Base-by-base conservation (phyloP, 2,797 vertebrate species). In the Thunnus albacares region DNA sequence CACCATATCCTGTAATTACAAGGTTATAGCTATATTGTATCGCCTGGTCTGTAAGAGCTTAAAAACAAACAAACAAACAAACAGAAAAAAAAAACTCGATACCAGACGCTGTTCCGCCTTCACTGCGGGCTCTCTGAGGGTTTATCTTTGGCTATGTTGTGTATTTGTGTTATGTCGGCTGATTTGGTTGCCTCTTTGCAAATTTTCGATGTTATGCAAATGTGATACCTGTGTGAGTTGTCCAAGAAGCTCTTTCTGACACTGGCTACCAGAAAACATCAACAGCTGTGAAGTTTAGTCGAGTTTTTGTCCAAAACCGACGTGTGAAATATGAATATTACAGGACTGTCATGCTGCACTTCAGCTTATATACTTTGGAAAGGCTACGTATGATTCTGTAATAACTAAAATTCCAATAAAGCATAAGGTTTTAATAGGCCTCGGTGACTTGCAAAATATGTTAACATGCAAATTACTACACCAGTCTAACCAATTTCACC, bases 131-230 rank as follows among this genome's bases (percentile, higher is more conserved):
- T 77, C 65, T 17, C 65, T 17, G 10, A n/a, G 35, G 71, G 63
- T 47, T 17, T 86, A 85, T 85, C 80, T 58, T 9, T 2, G 61
- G 38, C 71, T 69, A 9, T 58, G 65, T 82, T 90, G 77, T 90
- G 86, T 77, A 12, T 77, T 70, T 79, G 52, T 83, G 73, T 75
- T 70, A 84, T 90, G 85, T 81, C 52, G 80, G 56, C 86, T 93
- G 75, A 93, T 94, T 94, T 93, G 93, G 87, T 91, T 93, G 88
- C 79, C 86, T 89, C 89, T 89, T 86, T 93, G 92, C 94, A 93
- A 92, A 92, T 47, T 93, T 60, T 87, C 20, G 83, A 91, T 89
- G 85, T 81, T 72, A 94, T 81, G 92, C 94, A 94, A 94, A 94
- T 83, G 22, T 65, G 38, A 11, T 20, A 22, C 52, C 77, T 26